Evolutionary conservation across 1,140 invertebrate species (phyloP), one percentile per base, ranked within the genome.

Genomic region (Eumaeus atala): DNA sequence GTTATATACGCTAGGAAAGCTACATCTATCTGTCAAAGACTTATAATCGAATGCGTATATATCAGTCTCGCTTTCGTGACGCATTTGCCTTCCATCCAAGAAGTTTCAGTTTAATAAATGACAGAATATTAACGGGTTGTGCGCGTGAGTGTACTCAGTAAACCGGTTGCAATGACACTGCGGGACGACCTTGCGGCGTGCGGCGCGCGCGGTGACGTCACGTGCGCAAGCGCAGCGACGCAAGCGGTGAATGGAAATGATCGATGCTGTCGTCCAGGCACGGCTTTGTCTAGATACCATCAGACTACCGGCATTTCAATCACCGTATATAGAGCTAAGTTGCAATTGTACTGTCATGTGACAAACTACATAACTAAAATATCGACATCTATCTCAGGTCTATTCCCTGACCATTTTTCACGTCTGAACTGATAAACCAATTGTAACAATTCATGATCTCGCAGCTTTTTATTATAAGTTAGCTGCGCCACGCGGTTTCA

Each of bases 141-240:
- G 12, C 14, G 37, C 38, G n/a, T n/a, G 59, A 56, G 7, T 59
- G 57, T 57, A 51, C 61, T 42, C 34, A 50, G 48, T 53, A 51
- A 66, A 69, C 69, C 69, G 69, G 69, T 72, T 61, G 51, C 53
- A 64, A 54, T 61, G 64, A 59, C 57, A 64, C 64, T 62, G 55
- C 54, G 57, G 63, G 51, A 48, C 67, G 67, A 70, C 67, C 67
- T 70, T 70, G 67, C 58, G 58, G 59, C 54, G 53, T 58, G 47
- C 61, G 48, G 59, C 56, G 53, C 51, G 49, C 12, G 35, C 35
- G 35, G 35, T 72, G 68, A 72, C 69, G 63, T 73, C 66, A 67
- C 50, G 47, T 54, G 58, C 58, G 61, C 59, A 34, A 14, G 57
- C 62, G 59, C 64, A 62, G 38, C 57, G 48, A 50, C 36, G 14